Percentiles rank a stretch among this genome's conserved stretches.
Evolutionary conservation across 2,113 vertebrate species (phyloP).

Genomic region (Carettochelys insculpta): DNA sequence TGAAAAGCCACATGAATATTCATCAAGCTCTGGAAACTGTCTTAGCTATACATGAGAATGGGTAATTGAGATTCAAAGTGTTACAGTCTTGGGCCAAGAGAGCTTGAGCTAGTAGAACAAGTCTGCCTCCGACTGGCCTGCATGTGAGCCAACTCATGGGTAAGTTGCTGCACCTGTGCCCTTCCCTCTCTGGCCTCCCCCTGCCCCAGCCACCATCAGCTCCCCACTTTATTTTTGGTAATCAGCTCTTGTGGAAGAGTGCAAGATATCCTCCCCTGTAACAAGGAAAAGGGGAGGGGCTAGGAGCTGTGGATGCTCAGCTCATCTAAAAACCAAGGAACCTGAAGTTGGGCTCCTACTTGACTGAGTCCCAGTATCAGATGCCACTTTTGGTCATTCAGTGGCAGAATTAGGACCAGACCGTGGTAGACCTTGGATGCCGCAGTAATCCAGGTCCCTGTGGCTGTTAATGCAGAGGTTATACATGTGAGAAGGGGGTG

Average conservation of each 20-base stretch:
- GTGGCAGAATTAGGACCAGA: background rate
- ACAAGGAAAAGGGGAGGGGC: background rate
- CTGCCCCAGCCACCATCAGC: fast-evolving
- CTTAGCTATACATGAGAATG: background rate
- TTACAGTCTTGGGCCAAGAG: background rate
- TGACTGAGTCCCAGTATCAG: background rate
- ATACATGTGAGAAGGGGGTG: background rate
- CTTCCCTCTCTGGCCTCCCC: too few species aligned
- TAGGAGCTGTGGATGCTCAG: background rate
- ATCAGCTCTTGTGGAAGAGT: background rate
- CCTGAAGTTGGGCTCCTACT: background rate
- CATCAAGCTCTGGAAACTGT: background rate
- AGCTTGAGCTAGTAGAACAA: background rate
- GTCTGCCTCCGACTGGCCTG: background rate
- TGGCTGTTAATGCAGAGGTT: background rate
- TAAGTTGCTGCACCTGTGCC: background rate
- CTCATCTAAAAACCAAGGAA: background rate
- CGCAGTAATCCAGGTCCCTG: background rate
- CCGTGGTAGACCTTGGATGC: background rate
- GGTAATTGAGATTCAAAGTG: background rate
- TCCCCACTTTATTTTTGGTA: background rate
- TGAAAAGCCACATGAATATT: too few species aligned
- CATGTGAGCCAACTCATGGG: fast-evolving
- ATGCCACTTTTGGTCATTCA: background rate
- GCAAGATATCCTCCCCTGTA: background rate